A percentile compares a stretch with the other conserved stretches of the same genome.
Conservation (phyloP, 2,888 invertebrate genomes). For the Apotomis betuletana region DNA sequence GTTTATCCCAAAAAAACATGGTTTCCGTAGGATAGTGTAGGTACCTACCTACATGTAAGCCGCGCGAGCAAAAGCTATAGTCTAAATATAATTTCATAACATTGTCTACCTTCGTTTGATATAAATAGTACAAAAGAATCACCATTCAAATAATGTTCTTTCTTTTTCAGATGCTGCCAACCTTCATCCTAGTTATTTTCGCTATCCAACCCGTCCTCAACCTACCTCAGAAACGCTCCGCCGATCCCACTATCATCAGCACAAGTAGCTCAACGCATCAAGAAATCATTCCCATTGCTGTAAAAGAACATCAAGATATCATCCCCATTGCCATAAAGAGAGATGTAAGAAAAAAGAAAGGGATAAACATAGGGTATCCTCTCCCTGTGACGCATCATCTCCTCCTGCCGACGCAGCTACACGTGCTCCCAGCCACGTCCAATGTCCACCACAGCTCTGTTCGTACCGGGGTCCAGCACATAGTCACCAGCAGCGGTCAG, state of each 20-base stretch:
- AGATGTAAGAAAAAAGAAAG: constrained; percentile 40
- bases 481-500: constrained; percentile 53
- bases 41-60: too few relatives aligned
- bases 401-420: constrained; percentile 60
- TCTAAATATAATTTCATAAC: too few relatives aligned
- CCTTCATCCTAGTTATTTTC: constrained; percentile 32
- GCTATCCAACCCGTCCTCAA: constrained; percentile 31
- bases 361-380: constrained; percentile 52
- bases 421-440: constrained; percentile 65
- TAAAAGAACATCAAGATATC: constrained; percentile 2
- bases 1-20: too few relatives aligned
- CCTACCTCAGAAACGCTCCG: constrained; percentile 24
- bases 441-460: constrained; percentile 59
- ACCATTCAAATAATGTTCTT: background rate
- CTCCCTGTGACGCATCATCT: constrained; percentile 59
- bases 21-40: too few relatives aligned
- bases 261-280: background rate
- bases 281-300: background rate
- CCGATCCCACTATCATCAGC: background rate
- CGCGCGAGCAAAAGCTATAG: too few relatives aligned
- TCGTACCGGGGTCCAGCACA: constrained; percentile 53
- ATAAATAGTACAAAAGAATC: too few relatives aligned
- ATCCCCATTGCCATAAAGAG: constrained; percentile 2
- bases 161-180: constrained; percentile 41
- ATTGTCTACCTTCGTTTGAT: too few relatives aligned